phyloP scores from a whole-genome alignment of 2,888 invertebrate genomes.

The Timema cristinae region DNA sequence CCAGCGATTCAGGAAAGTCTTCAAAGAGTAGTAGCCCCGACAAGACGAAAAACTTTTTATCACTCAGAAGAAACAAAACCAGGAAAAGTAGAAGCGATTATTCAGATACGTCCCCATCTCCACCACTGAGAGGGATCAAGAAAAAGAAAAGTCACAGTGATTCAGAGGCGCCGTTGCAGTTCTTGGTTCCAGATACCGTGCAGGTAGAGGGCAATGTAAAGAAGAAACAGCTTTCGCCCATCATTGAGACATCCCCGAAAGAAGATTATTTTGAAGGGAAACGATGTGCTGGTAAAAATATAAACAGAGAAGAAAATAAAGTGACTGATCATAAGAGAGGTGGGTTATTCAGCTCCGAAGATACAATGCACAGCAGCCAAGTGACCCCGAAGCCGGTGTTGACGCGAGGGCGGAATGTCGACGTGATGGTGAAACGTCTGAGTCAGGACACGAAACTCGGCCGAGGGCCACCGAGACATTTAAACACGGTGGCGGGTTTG shows the following conservation, averaged over 20 bases:
- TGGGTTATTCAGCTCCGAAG: slow-evolving; percentile 36
- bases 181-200: not conserved
- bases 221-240: slow-evolving; percentile 67
- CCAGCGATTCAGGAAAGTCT: slow-evolving; percentile 54
- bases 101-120: slow-evolving; percentile 17
- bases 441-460: slow-evolving; percentile 42
- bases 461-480: slow-evolving; percentile 25
- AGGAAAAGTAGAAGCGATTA: slow-evolving; percentile 16
- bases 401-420: slow-evolving; percentile 68
- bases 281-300: slow-evolving; percentile 44
- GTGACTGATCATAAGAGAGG: slow-evolving; percentile 36
- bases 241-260: slow-evolving; percentile 69
- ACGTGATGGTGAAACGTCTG: slow-evolving; percentile 70
- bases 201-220: slow-evolving; percentile 49
- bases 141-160: slow-evolving; percentile 49
- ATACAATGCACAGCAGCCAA: slow-evolving; percentile 43
- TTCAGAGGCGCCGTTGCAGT: slow-evolving; percentile 25
- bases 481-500: slow-evolving; percentile 38
- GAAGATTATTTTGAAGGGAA: slow-evolving; percentile 58
- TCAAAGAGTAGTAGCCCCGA: not conserved
- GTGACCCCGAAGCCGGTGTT: slow-evolving; percentile 24
- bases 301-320: slow-evolving; percentile 39
- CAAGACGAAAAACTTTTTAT: slow-evolving; percentile 19
- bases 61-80: slow-evolving; percentile 20
- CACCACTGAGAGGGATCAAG: slow-evolving; percentile 13